Evolutionary conservation across 2,888 invertebrate genomes (phyloP), one percentile per base, ranked within the genome.

Genomic region (Chrysodeixis includens): DNA sequence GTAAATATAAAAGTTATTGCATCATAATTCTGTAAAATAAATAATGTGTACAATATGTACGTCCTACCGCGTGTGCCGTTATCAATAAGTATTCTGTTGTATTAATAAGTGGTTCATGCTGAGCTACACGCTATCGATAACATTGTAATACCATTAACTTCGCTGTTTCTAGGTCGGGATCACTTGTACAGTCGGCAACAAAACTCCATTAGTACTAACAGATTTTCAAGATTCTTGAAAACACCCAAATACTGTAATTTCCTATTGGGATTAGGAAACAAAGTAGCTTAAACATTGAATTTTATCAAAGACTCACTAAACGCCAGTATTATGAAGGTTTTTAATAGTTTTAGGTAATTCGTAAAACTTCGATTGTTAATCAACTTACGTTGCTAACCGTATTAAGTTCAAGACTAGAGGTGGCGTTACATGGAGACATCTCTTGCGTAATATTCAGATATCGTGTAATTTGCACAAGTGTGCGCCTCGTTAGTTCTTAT

Each of bases 401-500:
- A 6, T n/a, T n/a, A n/a, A n/a, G n/a, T n/a, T 26, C 72, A 74
- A 67, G 60, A 40, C n/a, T 56, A 49, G 30, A 68, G 60, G 60
- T 30, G 1, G 26, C 32, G 32, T 53, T 52, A 65, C 20, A 59
- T 57, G 52, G 60, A 55, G 44, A 18, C 55, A 4, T 40, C 30
- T 4, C 46, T 66, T 66, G 76, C 76, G 72, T 71, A 76, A 57
- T 40, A 26, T 60, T 59, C 46, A 20, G 49, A 12, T 46, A 9
- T 44, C 60, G 60, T 73, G 59, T 74, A 78, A 83, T 90, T 89
- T 87, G 75, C 72, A 67, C 90, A 92, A 87, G 84, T 90, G 88
- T 78, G 56, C 63, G 59, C 40, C 77, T 88, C 84, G 74, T 91
- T 88, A 89, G 62, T 67, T 62, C 66, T 73, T 78, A 87, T 88